phyloP scores from a whole-genome alignment of 2,113 vertebrate species.

The Cyphomyrus discorhynchus region DNA sequence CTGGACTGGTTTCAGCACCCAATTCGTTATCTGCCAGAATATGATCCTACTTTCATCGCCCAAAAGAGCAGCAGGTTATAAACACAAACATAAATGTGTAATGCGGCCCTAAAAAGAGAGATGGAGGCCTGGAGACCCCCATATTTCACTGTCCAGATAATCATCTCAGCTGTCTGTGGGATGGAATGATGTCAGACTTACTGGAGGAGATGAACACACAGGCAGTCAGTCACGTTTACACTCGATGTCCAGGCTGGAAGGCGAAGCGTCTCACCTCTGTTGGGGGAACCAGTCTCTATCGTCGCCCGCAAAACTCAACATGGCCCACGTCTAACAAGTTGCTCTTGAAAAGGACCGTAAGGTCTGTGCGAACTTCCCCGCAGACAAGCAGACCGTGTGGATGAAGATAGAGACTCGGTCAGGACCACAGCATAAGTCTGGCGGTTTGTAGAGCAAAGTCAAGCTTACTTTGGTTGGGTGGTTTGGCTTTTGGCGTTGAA shows the following conservation, averaged over 20 bases:
- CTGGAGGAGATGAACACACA: background rate
- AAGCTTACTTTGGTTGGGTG: background rate
- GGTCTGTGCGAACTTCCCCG: background rate
- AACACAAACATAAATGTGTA: conserved; percentile 46
- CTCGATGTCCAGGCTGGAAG: background rate
- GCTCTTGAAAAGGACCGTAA: background rate
- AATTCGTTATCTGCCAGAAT: conserved; percentile 60
- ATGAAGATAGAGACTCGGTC: background rate
- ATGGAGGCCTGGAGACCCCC: background rate
- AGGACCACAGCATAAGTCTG: background rate
- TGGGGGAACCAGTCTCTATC: background rate
- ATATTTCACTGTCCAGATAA: background rate
- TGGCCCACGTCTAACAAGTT: background rate
- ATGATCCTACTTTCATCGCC: conserved; percentile 47
- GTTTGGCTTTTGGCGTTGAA: background rate
- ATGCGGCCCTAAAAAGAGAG: conserved; percentile 3
- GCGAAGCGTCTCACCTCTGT: background rate
- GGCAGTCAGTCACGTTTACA: background rate
- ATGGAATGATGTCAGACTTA: background rate
- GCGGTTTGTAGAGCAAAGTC: background rate
- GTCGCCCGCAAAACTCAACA: background rate
- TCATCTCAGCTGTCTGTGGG: background rate
- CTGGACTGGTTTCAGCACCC: conserved; percentile 61
- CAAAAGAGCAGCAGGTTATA: conserved; percentile 56
- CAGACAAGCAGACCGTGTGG: background rate